A percentile compares a stretch with the other conserved stretches of the same genome.
Evolutionary conservation across 2,113 vertebrate genomes (phyloP).

Genomic region (Myodes glareolus): DNA sequence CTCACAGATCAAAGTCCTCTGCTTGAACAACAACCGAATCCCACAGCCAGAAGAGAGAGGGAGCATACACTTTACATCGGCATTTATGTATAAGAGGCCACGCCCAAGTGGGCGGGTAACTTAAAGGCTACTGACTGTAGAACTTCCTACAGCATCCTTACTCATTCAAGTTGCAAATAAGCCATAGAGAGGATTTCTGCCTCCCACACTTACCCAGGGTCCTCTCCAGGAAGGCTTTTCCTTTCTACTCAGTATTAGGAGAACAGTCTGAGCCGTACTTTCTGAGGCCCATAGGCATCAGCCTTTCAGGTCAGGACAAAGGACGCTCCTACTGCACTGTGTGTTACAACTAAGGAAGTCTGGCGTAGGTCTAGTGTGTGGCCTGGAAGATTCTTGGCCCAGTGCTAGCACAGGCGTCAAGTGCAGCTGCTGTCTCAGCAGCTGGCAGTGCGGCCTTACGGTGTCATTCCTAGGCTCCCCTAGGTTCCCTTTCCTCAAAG

Average conservation of each 20-base stretch:
- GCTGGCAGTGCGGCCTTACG: neutral
- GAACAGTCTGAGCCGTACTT: neutral
- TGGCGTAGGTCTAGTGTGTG: neutral
- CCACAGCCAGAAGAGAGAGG: too few relatives aligned
- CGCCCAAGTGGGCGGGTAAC: too few relatives aligned
- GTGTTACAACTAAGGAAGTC: neutral
- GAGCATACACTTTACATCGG: too few relatives aligned
- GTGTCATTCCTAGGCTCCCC: neutral
- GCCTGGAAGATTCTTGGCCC: neutral
- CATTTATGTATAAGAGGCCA: too few relatives aligned
- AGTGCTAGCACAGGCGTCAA: neutral
- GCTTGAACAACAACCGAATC: too few relatives aligned
- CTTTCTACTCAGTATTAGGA: slow-evolving; percentile 2
- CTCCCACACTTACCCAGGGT: neutral
- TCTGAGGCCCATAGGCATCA: slow-evolving; percentile 26
- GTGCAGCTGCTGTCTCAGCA: neutral
- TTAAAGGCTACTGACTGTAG: too few relatives aligned
- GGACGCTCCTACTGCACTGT: neutral
- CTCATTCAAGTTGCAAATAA: neutral
- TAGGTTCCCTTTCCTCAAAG: neutral
- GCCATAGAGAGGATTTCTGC: neutral
- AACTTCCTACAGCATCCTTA: neutral
- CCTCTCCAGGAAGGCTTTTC: neutral
- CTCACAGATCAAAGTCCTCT: too few relatives aligned
- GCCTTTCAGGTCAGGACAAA: slow-evolving; percentile 17